Percentiles rank a stretch among this genome's conserved stretches.
These are phyloP conservation scores for Microtus richardsoni DNA, from an alignment of 2,113 vertebrate species.

Conservation along the genomic window DNA sequence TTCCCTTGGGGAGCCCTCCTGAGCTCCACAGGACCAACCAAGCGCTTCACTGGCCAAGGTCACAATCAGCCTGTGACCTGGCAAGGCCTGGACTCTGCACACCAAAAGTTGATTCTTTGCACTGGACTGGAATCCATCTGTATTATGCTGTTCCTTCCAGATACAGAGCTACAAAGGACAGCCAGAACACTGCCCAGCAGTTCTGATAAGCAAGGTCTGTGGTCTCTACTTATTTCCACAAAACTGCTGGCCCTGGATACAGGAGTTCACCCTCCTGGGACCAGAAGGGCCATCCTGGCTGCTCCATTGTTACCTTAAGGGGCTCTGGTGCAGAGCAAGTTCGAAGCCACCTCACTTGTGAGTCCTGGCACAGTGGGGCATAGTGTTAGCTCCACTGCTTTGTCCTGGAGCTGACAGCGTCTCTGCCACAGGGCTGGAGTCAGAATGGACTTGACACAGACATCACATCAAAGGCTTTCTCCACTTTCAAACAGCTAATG, in stretches of 20 bases:
- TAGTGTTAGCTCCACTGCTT: slow-evolving; percentile 67
- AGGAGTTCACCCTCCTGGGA: neutral
- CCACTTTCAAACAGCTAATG: slow-evolving; percentile 86
- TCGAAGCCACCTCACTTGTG: neutral
- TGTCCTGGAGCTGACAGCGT: slow-evolving; percentile 74
- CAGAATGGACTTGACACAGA: slow-evolving; percentile 79
- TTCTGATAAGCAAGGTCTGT: slow-evolving; percentile 52
- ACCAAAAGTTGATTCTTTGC: neutral
- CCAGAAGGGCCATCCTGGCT: no score
- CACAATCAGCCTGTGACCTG: neutral
- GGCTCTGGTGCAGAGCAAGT: neutral
- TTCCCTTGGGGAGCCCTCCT: neutral
- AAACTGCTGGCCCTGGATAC: slow-evolving; percentile 11
- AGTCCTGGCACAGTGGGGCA: slow-evolving; percentile 29
- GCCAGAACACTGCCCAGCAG: slow-evolving; percentile 44
- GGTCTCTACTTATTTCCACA: slow-evolving; percentile 61
- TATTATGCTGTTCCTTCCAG: neutral
- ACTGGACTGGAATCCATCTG: neutral
- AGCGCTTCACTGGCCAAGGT: neutral
- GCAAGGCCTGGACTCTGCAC: neutral
- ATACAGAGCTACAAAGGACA: neutral
- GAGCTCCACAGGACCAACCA: neutral
- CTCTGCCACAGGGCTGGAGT: slow-evolving; percentile 78
- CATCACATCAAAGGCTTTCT: slow-evolving; percentile 79
- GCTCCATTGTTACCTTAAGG: neutral